Conservation (phyloP, 64 coral and sea anemone species). For the Acropora yongei region DNA sequence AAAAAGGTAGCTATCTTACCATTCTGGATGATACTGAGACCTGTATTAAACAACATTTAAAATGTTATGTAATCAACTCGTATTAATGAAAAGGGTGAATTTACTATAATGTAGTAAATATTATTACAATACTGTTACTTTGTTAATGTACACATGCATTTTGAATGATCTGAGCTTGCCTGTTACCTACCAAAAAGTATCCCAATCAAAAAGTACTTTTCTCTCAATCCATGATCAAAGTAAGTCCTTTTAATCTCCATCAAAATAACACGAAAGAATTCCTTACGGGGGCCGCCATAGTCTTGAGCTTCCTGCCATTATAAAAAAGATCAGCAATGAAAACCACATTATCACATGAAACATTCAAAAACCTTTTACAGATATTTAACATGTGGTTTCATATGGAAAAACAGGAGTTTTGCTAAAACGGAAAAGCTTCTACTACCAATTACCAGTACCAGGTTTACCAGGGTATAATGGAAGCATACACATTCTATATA, state of each 20-base stretch:
- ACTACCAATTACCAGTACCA: no score
- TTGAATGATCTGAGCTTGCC: constrained; percentile 8
- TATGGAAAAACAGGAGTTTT: no score
- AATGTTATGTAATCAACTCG: no score
- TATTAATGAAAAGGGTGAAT: no score
- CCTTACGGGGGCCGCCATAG: constrained; percentile 54
- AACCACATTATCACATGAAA: constrained; percentile 2
- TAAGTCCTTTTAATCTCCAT: constrained; percentile 38
- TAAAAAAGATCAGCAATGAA: neutral
- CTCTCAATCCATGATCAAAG: constrained; percentile 53
- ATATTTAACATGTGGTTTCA: neutral
- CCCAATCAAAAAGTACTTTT: constrained; percentile 42
- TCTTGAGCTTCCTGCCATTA: constrained; percentile 39
- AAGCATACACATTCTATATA: no score
- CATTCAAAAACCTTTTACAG: neutral
- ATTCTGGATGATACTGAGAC: constrained; percentile 73
- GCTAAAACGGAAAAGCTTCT: no score
- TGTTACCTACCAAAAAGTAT: constrained; percentile 49
- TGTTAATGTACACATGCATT: no score
- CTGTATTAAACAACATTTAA: constrained; percentile 33
- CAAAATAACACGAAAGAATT: constrained; percentile 56
- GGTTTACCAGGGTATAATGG: no score
- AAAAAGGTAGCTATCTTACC: constrained; percentile 59
- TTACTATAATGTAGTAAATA: no score
- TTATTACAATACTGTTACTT: no score